Base-by-base conservation (phyloP, 2,797 vertebrate species). In the Falco novaeseelandiae region DNA sequence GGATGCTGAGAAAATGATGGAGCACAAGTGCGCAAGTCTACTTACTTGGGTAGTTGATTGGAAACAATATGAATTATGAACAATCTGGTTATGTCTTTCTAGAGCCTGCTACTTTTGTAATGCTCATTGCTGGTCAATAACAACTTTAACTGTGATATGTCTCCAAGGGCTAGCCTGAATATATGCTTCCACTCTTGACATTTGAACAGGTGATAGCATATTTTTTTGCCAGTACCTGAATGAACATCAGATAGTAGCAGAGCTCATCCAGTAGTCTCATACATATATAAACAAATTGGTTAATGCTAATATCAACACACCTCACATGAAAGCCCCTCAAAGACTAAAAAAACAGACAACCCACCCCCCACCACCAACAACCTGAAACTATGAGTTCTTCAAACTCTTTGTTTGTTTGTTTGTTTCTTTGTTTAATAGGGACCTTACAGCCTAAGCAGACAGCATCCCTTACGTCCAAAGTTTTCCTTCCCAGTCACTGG, bases 341-440 rank as follows among this genome's bases (percentile, higher is more conserved):
- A 46, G 16, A 54, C 25, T 30, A 10, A 36, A 29, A 46, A 52
- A 2, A 2, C 0, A 3, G 18, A 40, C 2, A 21, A 34, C 2
- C 15, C 6, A 27, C 10, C 9, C 6, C 23, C 6, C 40, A 23
- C 57, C 70, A 72, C 36, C 36, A 36, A 10, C 36, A 36, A 10
- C 36, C 36, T 10, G 10, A 36, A 36, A 59, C 3, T 9, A 20
- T 21, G 10, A 40, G 21, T 84, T 70, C 25, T 78, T 91, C 62
- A 42, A 30, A 61, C 5, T 44, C 4, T 59, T 85, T 21, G 26
- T 20, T 62, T 32, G 9, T 48, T 52, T 61, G 8, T 72, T 79
- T 49, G 9, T 52, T 36, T 54, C 1, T 40, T n/a, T 42, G 11
- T 58, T 72, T 66, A 30, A 46, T 12, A 59, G 12, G 8, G 18